phyloP scores from a whole-genome alignment of 2,113 vertebrate genomes.

The Poeciliopsis turrubarensis region DNA sequence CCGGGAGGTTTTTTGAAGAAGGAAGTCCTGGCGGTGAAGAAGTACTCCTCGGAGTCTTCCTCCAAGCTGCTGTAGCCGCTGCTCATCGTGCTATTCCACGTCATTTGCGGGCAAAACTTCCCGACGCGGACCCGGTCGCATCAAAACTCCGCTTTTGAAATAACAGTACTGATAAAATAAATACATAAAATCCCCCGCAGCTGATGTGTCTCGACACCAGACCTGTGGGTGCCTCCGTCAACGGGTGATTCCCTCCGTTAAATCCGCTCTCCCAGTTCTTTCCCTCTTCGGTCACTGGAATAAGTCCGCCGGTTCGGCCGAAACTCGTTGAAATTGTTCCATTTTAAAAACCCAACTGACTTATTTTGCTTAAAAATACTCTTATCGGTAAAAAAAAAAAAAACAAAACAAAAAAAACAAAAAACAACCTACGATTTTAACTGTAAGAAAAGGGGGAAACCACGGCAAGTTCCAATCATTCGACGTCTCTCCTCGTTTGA shows the following conservation, averaged over 20 bases:
- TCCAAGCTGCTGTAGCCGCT: constrained; percentile 97
- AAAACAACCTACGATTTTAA: background rate
- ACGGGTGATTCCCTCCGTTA: constrained; percentile 44
- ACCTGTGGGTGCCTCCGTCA: background rate
- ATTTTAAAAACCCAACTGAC: background rate
- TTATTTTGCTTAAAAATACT: background rate
- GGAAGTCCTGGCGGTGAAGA: constrained; percentile 96
- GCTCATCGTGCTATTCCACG: constrained; percentile 95
- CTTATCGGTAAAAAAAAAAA: background rate
- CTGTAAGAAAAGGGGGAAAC: background rate
- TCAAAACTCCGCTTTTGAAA: constrained; percentile 39
- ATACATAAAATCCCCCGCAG: background rate
- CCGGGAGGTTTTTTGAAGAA: constrained; percentile 89
- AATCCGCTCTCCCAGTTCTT: constrained; percentile 18
- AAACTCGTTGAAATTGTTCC: constrained; percentile 17
- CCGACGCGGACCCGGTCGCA: constrained; percentile 55
- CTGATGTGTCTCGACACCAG: background rate
- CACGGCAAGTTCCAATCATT: accelerated
- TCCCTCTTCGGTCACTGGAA: background rate
- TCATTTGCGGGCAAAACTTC: constrained; percentile 78
- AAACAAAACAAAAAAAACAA: background rate
- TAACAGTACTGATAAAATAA: background rate
- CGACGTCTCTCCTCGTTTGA: background rate
- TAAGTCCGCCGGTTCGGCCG: constrained; percentile 29
- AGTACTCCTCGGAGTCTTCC: constrained; percentile 96